Percentiles rank a stretch among this genome's conserved stretches.
phyloP scores from a whole-genome alignment of 2,888 invertebrate species.

The Luperina testacea region DNA sequence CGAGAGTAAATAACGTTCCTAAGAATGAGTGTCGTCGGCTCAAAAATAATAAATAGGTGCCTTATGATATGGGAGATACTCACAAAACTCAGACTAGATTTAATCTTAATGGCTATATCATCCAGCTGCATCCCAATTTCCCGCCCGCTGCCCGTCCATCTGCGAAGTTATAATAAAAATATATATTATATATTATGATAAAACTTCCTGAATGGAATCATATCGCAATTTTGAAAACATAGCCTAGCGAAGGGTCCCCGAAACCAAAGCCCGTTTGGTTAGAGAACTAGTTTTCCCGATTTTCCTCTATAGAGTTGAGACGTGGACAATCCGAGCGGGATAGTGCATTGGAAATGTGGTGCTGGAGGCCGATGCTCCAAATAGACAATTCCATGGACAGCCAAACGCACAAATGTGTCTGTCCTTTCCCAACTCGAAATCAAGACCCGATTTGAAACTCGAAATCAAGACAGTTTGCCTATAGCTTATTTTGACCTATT shows the following conservation, averaged over 20 bases:
- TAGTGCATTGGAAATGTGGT: no score
- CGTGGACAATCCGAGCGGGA: no score
- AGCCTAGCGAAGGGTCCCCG: not conserved
- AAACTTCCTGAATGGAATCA: not conserved
- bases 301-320: no score
- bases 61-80: not conserved
- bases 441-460: no score
- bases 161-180: conserved; percentile 53
- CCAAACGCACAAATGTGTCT: no score
- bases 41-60: not conserved
- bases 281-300: no score
- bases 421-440: no score
- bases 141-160: conserved; percentile 75
- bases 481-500: no score
- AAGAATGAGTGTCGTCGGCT: not conserved
- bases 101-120: conserved; percentile 69
- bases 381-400: no score
- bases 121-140: conserved; percentile 74
- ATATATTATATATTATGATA: not conserved
- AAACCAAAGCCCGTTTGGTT: no score
- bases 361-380: no score
- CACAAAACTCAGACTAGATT: conserved; percentile 69
- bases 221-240: not conserved
- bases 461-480: no score
- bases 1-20: not conserved